Evolutionary conservation across 35 echinoderm and acorn worm species (phyloP), one percentile per base, ranked within the genome.

Genomic region (Apostichopus californicus): DNA sequence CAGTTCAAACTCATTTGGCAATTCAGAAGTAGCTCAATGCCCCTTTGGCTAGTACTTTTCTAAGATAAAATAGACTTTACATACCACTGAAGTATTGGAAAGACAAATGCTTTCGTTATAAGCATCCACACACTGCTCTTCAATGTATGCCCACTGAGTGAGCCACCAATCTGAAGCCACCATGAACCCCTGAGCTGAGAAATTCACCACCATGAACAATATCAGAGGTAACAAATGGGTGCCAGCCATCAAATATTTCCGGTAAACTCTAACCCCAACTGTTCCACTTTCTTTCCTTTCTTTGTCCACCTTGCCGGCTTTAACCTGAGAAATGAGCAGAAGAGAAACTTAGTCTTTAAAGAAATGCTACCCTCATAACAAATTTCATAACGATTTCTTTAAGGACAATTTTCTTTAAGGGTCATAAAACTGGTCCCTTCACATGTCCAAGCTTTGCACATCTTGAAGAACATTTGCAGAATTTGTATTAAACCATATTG

Each of bases 121-220:
- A 23, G 75, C 89, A 54, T 91, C 71, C 73, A 91, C 89, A 79
- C 89, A 91, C 23, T 79, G 89, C 81, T 94, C 93, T 77, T 94
- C 93, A 21, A 83, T 57, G 80, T 84, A 90, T 11, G 88, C 93
- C 93, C 93, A 94, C 2, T 83, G 68, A 9, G 93, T 80, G 12
- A 94, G 26, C 93, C 93, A 94, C 87, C 77, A 85, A 73, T 94
- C 93, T 0, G 93, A 72, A 20, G 73, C 34, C 77, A 91, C 88
- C 63, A 85, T 83, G 18, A 91, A 60, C 5, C 77, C 78, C 93
- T 94, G 93, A 46, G 78, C 93, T 22, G 78, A 24, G 53, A 94
- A 14, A 60, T 90, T 90, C 1, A 83, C 54, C 4, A 94, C 57
- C 77, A 91, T 56, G 46, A 85, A 90, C 1, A 94, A 26, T 1